Evolutionary conservation across 1,140 invertebrate genomes (phyloP).

Genomic region (Aphis craccivora): DNA sequence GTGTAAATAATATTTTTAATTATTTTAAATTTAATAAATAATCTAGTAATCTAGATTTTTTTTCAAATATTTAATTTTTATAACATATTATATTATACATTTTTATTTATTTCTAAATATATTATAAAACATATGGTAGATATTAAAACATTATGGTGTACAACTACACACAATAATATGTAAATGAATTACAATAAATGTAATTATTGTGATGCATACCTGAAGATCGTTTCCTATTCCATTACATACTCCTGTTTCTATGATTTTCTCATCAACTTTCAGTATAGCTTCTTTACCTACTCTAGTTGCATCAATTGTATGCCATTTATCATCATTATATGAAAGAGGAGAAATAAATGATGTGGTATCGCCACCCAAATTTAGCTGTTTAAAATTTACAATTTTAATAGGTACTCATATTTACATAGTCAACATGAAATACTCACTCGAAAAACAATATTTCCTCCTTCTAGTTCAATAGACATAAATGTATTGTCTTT

Average conservation of each 20-base stretch:
- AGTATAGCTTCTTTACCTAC: slow-evolving; percentile 73
- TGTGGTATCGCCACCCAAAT: slow-evolving; percentile 72
- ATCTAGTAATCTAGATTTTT: background rate
- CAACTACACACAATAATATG: background rate
- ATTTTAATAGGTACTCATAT: slow-evolving; percentile 37
- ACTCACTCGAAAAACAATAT: slow-evolving; percentile 73
- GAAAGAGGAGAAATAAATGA: slow-evolving; percentile 68
- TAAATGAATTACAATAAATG: background rate
- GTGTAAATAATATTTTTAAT: slow-evolving; percentile 60
- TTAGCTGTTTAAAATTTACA: slow-evolving; percentile 67
- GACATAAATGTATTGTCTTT: slow-evolving; percentile 80
- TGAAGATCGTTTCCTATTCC: slow-evolving; percentile 56
- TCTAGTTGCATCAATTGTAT: slow-evolving; percentile 76
- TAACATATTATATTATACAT: background rate
- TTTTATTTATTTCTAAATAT: background rate
- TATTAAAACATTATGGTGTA: background rate
- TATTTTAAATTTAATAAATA: background rate
- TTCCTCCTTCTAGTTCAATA: slow-evolving; percentile 82
- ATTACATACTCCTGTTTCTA: slow-evolving; percentile 64
- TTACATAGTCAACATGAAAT: slow-evolving; percentile 16
- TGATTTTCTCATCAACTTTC: slow-evolving; percentile 71
- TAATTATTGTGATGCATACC: slow-evolving; percentile 45
- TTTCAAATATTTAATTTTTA: background rate
- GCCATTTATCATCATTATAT: slow-evolving; percentile 87
- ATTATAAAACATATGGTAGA: background rate